phyloP scores from a whole-genome alignment of 1,140 invertebrate genomes.

The Nylanderia fulva region DNA sequence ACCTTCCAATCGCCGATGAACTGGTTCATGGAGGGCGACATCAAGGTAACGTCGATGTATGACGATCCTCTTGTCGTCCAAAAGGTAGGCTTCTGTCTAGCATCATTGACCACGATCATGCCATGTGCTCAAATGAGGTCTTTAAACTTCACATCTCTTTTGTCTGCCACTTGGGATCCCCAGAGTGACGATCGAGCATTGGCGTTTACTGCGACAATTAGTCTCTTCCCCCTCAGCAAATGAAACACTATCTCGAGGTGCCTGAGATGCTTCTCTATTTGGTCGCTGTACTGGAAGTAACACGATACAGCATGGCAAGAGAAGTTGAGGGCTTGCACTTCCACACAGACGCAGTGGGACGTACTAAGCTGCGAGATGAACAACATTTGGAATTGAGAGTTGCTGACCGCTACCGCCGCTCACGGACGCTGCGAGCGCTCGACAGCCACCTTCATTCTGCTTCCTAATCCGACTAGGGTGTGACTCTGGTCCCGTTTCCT shows the following conservation, averaged over 20 bases:
- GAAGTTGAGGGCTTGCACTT: not conserved
- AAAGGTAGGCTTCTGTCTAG: not conserved
- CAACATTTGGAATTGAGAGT: not conserved
- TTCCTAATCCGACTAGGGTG: not conserved
- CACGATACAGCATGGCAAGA: not conserved
- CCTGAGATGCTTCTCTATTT: not conserved
- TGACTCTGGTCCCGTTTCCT: not conserved
- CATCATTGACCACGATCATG: not conserved
- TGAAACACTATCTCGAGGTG: not conserved
- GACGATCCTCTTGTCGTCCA: not conserved
- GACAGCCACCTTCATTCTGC: not conserved
- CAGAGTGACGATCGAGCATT: not conserved
- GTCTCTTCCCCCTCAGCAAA: not conserved
- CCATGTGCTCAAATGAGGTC: not conserved
- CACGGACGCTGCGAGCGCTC: not conserved
- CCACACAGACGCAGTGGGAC: not conserved
- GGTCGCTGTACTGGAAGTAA: conserved; percentile 4
- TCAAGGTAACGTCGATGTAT: not conserved
- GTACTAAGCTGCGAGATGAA: not conserved
- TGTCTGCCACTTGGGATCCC: not conserved
- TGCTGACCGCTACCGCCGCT: not conserved
- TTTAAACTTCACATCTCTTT: not conserved
- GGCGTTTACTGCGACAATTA: not conserved
- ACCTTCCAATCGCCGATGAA: not conserved
- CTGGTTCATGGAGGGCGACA: not conserved